Conservation (phyloP, 2,888 invertebrate species). For the Nasonia oneida region DNA sequence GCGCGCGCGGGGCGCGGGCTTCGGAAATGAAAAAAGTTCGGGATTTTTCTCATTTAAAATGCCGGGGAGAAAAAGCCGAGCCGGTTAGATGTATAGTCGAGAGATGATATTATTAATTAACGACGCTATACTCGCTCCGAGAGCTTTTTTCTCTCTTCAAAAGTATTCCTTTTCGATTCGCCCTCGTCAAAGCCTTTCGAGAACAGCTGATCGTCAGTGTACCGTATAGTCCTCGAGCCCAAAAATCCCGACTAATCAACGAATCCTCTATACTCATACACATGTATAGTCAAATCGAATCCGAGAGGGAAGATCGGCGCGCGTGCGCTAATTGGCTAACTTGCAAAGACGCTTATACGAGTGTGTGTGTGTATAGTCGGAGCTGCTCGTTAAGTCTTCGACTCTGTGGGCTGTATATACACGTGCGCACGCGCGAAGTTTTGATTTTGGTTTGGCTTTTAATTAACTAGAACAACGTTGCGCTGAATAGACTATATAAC, state of each 20-base stretch:
- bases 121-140: not conserved
- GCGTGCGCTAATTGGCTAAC: conserved; percentile 33
- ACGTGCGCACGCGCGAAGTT: not conserved
- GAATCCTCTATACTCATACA: not conserved
- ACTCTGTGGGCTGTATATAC: not conserved
- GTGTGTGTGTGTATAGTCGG: not conserved
- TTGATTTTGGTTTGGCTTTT: not conserved
- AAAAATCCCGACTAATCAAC: not conserved
- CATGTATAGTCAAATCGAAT: not conserved
- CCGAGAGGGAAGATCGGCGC: not conserved
- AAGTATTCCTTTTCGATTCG: not conserved
- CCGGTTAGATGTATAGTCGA: not conserved
- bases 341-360: conserved; percentile 28
- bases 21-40: conserved; percentile 8
- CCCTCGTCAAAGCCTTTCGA: not conserved
- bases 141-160: not conserved
- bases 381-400: conserved; percentile 14
- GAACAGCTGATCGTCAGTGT: not conserved
- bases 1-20: not conserved
- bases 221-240: not conserved
- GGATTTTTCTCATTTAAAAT: not conserved
- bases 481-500: not conserved
- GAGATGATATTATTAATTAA: not conserved
- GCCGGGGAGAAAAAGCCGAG: not conserved
- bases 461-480: conserved; percentile 4